Conservation (phyloP, 2,113 vertebrate species). For the Colaptes auratus region DNA sequence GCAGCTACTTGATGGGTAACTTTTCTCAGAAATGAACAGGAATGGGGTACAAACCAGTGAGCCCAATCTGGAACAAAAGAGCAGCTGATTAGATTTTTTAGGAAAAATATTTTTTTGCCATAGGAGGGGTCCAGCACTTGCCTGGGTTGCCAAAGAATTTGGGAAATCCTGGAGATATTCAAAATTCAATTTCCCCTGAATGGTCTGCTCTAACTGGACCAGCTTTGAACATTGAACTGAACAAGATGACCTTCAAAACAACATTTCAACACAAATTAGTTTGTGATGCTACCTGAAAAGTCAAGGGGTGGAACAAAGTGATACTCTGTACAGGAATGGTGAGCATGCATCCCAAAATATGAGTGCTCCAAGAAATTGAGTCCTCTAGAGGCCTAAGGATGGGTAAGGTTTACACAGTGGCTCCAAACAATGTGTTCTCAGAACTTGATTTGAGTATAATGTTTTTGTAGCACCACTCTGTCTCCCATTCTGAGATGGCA, state of each 20-base stretch:
- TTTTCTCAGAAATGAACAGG: background rate
- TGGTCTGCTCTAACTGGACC: background rate
- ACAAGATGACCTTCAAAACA: background rate
- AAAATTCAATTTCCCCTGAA: background rate
- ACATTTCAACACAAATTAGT: background rate
- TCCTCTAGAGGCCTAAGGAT: background rate
- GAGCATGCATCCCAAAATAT: background rate
- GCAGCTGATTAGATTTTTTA: background rate
- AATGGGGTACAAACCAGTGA: background rate
- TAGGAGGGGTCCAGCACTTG: background rate
- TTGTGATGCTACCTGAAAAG: background rate
- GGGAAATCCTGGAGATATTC: background rate
- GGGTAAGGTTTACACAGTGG: background rate
- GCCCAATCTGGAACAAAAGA: background rate
- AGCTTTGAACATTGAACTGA: background rate
- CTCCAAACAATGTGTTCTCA: rapidly evolving
- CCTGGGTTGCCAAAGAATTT: background rate
- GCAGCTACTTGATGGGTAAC: background rate
- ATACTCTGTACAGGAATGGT: background rate
- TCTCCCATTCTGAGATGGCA: background rate
- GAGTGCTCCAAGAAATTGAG: background rate
- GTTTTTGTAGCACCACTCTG: background rate
- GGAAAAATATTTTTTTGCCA: background rate
- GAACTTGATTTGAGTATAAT: background rate
- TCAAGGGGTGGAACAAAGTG: rapidly evolving